Conservation (phyloP, 2,888 invertebrate species). For the Dolichomitus sp. region DNA sequence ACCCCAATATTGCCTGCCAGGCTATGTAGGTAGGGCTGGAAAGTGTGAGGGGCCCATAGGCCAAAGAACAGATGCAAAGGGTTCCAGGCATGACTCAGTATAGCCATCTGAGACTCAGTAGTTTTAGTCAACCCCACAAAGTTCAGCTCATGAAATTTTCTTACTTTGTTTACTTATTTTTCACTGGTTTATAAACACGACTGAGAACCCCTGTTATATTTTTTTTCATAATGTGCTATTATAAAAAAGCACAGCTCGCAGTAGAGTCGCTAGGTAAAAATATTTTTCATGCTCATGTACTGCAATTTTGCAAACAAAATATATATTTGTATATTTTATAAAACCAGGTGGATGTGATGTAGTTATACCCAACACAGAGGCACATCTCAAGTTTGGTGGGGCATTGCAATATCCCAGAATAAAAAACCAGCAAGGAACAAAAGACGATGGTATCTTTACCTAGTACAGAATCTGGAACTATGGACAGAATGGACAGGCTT, state of each 20-base stretch:
- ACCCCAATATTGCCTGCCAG: conserved; percentile 34
- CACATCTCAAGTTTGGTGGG: conserved; percentile 68
- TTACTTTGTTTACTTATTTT: not conserved
- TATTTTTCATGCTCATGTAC: not conserved
- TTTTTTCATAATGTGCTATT: not conserved
- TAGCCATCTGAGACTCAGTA: conserved; percentile 32
- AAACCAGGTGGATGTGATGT: conserved; percentile 78
- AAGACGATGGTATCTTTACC: conserved; percentile 81
- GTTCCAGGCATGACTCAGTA: conserved; percentile 61
- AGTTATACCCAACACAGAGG: conserved; percentile 65
- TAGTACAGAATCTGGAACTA: conserved; percentile 78
- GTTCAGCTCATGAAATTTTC: not conserved
- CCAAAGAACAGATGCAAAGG: conserved; percentile 50
- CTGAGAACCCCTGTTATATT: not conserved
- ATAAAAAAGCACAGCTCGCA: conserved; percentile 3
- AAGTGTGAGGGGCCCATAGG: conserved; percentile 31
- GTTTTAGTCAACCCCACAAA: conserved; percentile 14
- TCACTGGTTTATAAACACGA: conserved; percentile 15
- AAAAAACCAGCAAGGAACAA: conserved; percentile 22
- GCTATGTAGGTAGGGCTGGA: conserved; percentile 43
- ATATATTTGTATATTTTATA: conserved; percentile 16
- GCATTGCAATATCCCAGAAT: conserved; percentile 69
- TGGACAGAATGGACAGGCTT: conserved; percentile 82
- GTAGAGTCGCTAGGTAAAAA: not conserved
- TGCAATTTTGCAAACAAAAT: not conserved